Conservation (phyloP, 2,113 vertebrate species). For the Smithornis capensis region DNA sequence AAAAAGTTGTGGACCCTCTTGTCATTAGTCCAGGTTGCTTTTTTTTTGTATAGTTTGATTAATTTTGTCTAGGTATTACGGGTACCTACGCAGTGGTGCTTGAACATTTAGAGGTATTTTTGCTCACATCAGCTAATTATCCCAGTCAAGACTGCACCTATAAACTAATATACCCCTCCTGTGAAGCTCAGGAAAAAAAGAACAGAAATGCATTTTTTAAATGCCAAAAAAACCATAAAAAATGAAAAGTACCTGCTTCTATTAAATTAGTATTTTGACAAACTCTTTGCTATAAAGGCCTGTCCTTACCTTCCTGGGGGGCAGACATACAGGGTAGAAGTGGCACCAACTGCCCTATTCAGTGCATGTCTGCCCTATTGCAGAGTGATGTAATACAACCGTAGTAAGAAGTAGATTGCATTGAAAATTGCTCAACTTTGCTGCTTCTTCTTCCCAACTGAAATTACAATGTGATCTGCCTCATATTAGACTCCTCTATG, state of each 20-base stretch:
- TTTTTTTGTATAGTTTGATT: background rate
- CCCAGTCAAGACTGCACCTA: background rate
- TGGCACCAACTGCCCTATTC: background rate
- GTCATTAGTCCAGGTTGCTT: background rate
- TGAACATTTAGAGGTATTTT: background rate
- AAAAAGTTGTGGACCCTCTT: background rate
- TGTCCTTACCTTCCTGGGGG: background rate
- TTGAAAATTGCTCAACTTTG: no score
- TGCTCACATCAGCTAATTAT: background rate
- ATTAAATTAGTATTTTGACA: background rate
- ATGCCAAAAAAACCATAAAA: background rate
- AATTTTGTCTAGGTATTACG: background rate
- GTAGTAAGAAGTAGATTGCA: background rate
- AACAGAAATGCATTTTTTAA: background rate
- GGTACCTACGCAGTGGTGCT: background rate
- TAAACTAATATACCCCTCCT: background rate
- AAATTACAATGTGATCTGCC: background rate
- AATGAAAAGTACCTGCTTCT: background rate
- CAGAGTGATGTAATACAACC: background rate
- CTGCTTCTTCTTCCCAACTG: background rate
- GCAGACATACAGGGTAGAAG: background rate
- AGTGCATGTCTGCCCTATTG: accelerated
- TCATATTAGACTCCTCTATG: background rate
- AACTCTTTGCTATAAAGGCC: background rate
- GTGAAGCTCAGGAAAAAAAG: background rate